Evolutionary conservation across 2,888 invertebrate species (phyloP), one percentile per base, ranked within the genome.

Genomic region (Volucella inflata): DNA sequence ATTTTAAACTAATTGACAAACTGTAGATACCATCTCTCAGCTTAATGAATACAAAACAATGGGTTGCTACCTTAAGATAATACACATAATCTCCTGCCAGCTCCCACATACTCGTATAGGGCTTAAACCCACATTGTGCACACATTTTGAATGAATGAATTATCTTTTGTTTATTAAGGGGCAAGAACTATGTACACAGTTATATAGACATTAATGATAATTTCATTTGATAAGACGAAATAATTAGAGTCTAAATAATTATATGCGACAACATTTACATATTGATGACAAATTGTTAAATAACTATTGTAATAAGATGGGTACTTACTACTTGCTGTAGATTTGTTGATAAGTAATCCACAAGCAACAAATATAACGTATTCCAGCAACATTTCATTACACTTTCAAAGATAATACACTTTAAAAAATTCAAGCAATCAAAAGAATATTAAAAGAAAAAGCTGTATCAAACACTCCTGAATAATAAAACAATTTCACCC

Each of bases 301-400:
- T 36, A 51, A 60, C 51, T 40, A 40, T n/a, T n/a, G n/a, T n/a
- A 75, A 60, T 8, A 14, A 68, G n/a, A 44, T 3, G n/a, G 16
- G 21, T 79, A 88, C 88, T 88, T 87, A 88, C 88, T 88, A 81
- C 88, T 88, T 74, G 88, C 60, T 51, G 87, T 87, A 81, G 87
- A 82, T 80, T 51, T 80, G 75, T 71, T 53, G 76, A 88, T 82
- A 40, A 90, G 89, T 92, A 92, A 91, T 92, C 92, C 92, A 90
- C 91, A 90, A 89, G 91, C 89, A 88, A 91, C 89, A 90, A 91
- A 89, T 89, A 90, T 90, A 88, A 90, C 87, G 91, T 91, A 90
- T 91, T 92, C 92, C 91, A 91, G 91, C 91, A 91, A 92, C 92
- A 92, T 92, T 91, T 91, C 92, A 91, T 91, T 81, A 88, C 88